Percentiles rank a stretch among this genome's conserved stretches.
Conservation (phyloP, 2,113 vertebrate species). For the Odontesthes bonariensis region DNA sequence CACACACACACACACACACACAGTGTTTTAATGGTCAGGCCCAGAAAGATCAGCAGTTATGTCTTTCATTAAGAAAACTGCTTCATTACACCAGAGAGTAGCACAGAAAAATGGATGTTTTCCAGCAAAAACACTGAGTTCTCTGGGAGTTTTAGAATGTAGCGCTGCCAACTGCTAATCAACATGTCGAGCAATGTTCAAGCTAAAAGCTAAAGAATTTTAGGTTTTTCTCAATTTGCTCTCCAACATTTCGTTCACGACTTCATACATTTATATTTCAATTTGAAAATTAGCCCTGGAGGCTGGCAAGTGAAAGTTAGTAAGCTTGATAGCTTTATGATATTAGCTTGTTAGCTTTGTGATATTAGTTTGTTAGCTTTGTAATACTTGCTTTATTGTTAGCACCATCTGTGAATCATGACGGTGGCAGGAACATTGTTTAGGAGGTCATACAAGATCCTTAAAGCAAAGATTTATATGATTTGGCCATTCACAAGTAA, state of each 20-base stretch:
- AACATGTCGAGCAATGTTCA: not conserved
- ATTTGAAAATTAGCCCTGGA: not conserved
- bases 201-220: not conserved
- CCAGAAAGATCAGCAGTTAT: conserved; percentile 3
- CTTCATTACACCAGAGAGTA: not conserved
- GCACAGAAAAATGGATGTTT: not conserved
- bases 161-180: too few relatives aligned
- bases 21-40: conserved; percentile 24
- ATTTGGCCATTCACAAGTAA: too few relatives aligned
- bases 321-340: not conserved
- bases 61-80: conserved; percentile 14
- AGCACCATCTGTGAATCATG: too few relatives aligned
- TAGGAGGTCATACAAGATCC: too few relatives aligned
- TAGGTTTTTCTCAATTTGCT: not conserved
- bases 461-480: too few relatives aligned
- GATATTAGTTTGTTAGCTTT: not conserved
- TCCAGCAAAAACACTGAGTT: not conserved
- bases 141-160: too few relatives aligned
- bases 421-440: too few relatives aligned
- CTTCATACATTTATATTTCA: too few relatives aligned
- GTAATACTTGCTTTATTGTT: too few relatives aligned
- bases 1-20: conserved; percentile 12
- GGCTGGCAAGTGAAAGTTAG: not conserved
- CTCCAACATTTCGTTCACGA: not conserved
- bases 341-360: too few relatives aligned